Conservation (phyloP, 2,888 invertebrate genomes). For the Scaptomyza caliginosa region DNA sequence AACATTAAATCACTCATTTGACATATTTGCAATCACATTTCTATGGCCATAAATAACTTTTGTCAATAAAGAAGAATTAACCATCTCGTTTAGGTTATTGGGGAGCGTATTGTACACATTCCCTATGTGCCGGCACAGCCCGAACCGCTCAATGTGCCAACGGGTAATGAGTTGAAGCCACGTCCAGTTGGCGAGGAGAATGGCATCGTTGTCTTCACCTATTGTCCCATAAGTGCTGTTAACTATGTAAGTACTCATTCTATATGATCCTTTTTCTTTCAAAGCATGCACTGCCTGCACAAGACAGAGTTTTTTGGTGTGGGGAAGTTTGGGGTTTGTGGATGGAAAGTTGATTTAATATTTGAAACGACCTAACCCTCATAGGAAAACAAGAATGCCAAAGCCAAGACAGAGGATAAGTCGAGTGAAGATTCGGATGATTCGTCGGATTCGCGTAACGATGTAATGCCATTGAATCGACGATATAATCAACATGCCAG, state of each 20-base stretch:
- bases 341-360: constrained; percentile 18
- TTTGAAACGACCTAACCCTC: constrained; percentile 22
- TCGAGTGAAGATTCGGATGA: constrained; percentile 82
- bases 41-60: background rate
- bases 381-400: constrained; percentile 51
- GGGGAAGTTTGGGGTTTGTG: constrained; percentile 5
- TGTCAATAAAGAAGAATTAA: too few relatives aligned
- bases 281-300: constrained; percentile 29
- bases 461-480: constrained; percentile 70
- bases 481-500: constrained; percentile 41
- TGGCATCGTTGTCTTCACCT: constrained; percentile 92
- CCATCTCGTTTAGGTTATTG: constrained; percentile 91
- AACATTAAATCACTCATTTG: background rate
- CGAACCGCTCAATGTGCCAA: constrained; percentile 91
- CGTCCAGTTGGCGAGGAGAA: constrained; percentile 94
- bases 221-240: constrained; percentile 93
- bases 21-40: background rate
- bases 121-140: constrained; percentile 89
- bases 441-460: constrained; percentile 80
- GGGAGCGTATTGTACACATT: constrained; percentile 92
- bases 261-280: background rate
- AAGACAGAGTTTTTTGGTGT: background rate
- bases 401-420: constrained; percentile 62
- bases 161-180: constrained; percentile 92
- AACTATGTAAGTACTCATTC: constrained; percentile 90